A percentile compares a stretch with the other conserved stretches of the same genome.
Evolutionary conservation across 2,888 invertebrate genomes (phyloP).

Genomic region (Cosmia trapezina): DNA sequence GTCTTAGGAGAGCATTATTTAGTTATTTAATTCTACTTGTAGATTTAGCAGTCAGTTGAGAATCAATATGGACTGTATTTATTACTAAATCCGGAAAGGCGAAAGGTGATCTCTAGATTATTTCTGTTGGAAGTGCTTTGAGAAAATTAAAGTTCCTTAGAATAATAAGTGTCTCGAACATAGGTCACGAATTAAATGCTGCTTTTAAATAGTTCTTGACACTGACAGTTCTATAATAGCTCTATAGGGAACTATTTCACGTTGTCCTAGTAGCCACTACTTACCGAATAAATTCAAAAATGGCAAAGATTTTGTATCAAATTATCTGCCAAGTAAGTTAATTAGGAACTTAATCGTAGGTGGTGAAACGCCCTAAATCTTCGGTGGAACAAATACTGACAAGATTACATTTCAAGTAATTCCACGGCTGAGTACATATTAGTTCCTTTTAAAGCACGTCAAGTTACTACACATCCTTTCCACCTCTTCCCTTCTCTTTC

Average conservation of each 20-base stretch:
- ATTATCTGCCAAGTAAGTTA: too few relatives aligned
- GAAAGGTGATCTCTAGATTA: neutral
- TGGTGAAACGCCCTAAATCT: too few relatives aligned
- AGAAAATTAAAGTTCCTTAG: neutral
- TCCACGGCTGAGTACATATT: neutral
- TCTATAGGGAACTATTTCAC: too few relatives aligned
- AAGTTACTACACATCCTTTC: neutral
- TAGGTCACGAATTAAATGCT: too few relatives aligned
- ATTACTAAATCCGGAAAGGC: neutral
- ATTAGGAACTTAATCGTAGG: too few relatives aligned
- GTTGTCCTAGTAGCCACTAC: too few relatives aligned
- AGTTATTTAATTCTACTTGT: neutral
- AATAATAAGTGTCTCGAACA: too few relatives aligned
- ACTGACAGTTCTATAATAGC: neutral
- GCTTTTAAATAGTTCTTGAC: too few relatives aligned
- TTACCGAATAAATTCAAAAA: too few relatives aligned
- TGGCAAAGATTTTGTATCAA: too few relatives aligned
- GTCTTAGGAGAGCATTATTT: neutral
- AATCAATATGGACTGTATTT: too few relatives aligned
- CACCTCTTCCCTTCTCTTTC: too few relatives aligned
- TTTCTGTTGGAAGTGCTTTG: neutral
- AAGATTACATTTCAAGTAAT: neutral
- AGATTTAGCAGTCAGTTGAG: neutral
- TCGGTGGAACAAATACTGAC: neutral
- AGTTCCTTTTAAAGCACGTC: neutral